Percentiles rank a stretch among this genome's conserved stretches.
Evolutionary conservation across 2,797 vertebrate species (phyloP).

Genomic region (Myiotriccus ornatus): DNA sequence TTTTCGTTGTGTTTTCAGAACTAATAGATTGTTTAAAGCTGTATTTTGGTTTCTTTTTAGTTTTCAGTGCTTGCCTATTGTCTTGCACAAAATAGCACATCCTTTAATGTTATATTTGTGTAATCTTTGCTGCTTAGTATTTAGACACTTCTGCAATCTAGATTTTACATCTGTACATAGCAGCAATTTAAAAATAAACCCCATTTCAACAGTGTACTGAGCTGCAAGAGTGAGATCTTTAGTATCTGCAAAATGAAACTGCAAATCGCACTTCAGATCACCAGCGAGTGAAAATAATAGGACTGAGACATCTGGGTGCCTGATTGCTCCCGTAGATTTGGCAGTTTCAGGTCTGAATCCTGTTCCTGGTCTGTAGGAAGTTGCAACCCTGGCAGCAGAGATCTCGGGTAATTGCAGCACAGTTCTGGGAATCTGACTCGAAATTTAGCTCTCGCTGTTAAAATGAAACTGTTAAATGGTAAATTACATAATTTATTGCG

Average conservation of each 20-base stretch:
- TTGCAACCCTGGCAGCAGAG: background rate
- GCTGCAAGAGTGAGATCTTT: background rate
- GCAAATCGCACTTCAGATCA: slow-evolving; percentile 30
- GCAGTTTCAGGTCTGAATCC: background rate
- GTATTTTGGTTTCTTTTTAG: slow-evolving; percentile 11
- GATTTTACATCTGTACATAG: slow-evolving; percentile 1
- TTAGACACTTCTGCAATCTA: background rate
- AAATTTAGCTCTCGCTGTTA: slow-evolving; percentile 20
- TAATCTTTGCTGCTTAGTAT: slow-evolving; percentile 31
- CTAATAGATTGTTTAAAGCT: slow-evolving; percentile 23
- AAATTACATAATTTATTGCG: slow-evolving; percentile 10
- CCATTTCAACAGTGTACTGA: background rate
- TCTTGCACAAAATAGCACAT: slow-evolving; percentile 38
- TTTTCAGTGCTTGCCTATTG: background rate
- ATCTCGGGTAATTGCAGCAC: background rate
- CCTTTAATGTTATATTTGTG: slow-evolving; percentile 29
- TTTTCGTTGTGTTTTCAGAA: slow-evolving; percentile 24
- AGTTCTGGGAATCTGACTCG: slow-evolving; percentile 44
- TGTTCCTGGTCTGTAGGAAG: background rate
- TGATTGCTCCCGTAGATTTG: background rate
- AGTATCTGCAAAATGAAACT: slow-evolving; percentile 15
- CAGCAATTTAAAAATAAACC: slow-evolving; percentile 28
- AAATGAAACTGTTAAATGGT: slow-evolving; percentile 30
- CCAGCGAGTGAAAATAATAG: slow-evolving; percentile 7
- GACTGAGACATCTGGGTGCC: background rate